Evolutionary conservation across 1,140 invertebrate genomes (phyloP).

Genomic region (Parapsyche elsis): DNA sequence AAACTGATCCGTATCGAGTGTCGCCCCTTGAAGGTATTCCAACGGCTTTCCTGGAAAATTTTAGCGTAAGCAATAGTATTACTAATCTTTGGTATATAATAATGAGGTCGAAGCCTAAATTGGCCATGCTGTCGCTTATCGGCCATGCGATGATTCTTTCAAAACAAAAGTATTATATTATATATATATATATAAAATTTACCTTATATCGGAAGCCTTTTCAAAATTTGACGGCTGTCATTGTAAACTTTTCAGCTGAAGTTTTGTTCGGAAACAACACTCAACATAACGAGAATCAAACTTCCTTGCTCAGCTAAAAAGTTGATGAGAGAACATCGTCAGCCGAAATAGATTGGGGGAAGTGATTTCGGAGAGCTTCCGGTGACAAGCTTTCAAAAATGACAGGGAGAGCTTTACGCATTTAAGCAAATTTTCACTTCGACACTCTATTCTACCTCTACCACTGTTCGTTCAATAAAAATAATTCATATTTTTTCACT

Average conservation of each 20-base stretch:
- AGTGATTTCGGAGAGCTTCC: conserved; percentile 27
- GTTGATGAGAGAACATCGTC: conserved; percentile 29
- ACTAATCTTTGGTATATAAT: too few relatives aligned
- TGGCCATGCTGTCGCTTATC: background rate
- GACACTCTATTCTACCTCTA: too few relatives aligned
- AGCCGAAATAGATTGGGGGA: background rate
- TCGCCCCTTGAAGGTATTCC: too few relatives aligned
- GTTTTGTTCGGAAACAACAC: conserved; percentile 20
- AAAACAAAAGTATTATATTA: too few relatives aligned
- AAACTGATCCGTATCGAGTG: too few relatives aligned
- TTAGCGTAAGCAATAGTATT: too few relatives aligned
- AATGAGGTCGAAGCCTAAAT: too few relatives aligned
- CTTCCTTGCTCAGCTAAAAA: conserved; percentile 11
- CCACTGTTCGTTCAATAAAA: too few relatives aligned
- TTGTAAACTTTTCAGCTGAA: background rate
- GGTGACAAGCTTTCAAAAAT: conserved; percentile 26
- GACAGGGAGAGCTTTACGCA: conserved; percentile 3
- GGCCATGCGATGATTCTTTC: too few relatives aligned
- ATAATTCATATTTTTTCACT: too few relatives aligned
- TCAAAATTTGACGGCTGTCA: conserved; percentile 4
- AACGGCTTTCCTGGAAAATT: too few relatives aligned
- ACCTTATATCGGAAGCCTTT: background rate
- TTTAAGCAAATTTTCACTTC: background rate
- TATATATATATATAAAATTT: too few relatives aligned
- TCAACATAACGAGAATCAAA: conserved; percentile 32